Conservation (phyloP, 2,113 vertebrate species). For the Phrynosoma blainvillii region DNA sequence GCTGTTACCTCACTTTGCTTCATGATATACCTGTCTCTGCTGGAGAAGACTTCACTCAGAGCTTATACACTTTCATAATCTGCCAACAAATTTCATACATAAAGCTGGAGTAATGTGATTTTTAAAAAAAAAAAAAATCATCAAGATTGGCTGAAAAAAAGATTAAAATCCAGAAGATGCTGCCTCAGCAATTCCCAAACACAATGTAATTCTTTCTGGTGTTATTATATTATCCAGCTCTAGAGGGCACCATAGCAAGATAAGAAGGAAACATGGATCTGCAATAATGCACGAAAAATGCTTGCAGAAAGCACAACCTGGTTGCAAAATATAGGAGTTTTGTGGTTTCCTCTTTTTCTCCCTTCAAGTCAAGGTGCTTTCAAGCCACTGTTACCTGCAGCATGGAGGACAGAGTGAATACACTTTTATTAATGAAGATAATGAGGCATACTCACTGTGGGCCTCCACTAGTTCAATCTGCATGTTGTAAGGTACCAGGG, state of each 20-base stretch:
- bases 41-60: neutral
- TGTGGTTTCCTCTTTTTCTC: neutral
- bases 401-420: too few species aligned
- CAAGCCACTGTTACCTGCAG: neutral
- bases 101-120: neutral
- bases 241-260: slow-evolving; percentile 3
- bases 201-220: neutral
- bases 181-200: neutral
- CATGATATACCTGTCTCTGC: neutral
- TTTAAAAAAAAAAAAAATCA: neutral
- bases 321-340: neutral
- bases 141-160: neutral
- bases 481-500: slow-evolving; percentile 91
- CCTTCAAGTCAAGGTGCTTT: neutral
- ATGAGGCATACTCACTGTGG: slow-evolving; percentile 83
- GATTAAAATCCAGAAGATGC: neutral
- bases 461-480: slow-evolving; percentile 93
- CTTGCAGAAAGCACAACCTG: neutral
- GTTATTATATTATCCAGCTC: neutral
- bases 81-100: neutral
- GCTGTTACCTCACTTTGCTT: neutral
- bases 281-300: neutral
- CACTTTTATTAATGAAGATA: neutral
- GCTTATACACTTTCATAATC: neutral
- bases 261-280: neutral